These are phyloP conservation scores for Capreolus pygargus DNA, from an alignment of 2,113 vertebrate species.

Conservation along the genomic window DNA sequence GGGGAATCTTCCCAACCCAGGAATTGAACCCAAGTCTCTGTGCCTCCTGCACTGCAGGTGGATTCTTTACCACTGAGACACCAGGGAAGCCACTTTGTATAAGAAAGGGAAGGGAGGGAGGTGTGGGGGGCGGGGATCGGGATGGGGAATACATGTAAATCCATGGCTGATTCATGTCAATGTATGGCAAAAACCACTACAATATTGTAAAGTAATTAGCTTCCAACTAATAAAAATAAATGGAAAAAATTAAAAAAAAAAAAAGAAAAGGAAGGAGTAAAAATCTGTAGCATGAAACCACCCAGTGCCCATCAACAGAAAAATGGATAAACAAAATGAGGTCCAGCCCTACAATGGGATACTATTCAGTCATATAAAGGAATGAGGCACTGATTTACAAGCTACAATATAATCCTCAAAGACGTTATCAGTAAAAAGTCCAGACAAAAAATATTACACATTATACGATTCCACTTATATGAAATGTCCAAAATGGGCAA, in stretches of 20 bases:
- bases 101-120: neutral
- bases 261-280: neutral
- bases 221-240: too few species aligned
- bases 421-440: neutral
- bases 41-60: neutral
- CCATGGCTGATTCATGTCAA: too few species aligned
- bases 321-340: neutral
- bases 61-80: neutral
- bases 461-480: fast-evolving
- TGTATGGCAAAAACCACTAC: too few species aligned
- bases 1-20: neutral
- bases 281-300: neutral
- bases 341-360: neutral
- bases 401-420: neutral
- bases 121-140: too few species aligned
- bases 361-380: neutral
- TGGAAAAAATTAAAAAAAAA: too few species aligned
- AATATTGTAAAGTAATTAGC: too few species aligned
- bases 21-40: neutral
- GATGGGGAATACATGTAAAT: too few species aligned
- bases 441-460: neutral
- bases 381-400: neutral
- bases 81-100: neutral
- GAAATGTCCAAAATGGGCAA: neutral
- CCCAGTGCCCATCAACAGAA: neutral